These are phyloP conservation scores for Latrodectus elegans DNA, from an alignment of 2,888 invertebrate genomes.

Conservation along the genomic window DNA sequence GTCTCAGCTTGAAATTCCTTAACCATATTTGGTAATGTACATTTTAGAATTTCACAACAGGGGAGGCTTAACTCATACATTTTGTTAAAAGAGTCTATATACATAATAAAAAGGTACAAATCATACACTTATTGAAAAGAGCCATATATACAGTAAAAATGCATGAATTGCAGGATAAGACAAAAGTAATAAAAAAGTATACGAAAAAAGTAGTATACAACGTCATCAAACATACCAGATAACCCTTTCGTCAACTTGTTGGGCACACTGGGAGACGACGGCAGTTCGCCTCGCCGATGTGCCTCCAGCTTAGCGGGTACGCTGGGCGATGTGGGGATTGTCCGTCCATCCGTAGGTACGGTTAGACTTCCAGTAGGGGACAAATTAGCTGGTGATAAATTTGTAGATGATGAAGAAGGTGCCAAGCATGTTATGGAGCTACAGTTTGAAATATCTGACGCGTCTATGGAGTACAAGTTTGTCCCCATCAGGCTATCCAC, in stretches of 20 bases:
- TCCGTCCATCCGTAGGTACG: conserved; percentile 46
- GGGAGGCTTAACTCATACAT: too few relatives aligned
- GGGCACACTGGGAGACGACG: conserved; percentile 71
- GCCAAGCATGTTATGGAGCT: conserved; percentile 59
- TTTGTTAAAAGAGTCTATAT: too few relatives aligned
- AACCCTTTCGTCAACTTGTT: conserved; percentile 70
- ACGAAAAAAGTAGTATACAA: too few relatives aligned
- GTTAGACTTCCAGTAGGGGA: conserved; percentile 38
- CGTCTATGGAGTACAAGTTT: conserved; percentile 42
- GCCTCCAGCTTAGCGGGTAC: conserved; percentile 69
- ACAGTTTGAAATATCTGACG: conserved; percentile 58
- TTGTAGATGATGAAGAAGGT: conserved; percentile 44
- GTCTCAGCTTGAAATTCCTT: too few relatives aligned
- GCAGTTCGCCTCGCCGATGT: conserved; percentile 68
- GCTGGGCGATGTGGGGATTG: conserved; percentile 68
- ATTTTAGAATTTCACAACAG: too few relatives aligned
- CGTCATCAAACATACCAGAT: conserved; percentile 48
- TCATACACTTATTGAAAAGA: too few relatives aligned
- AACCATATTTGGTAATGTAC: too few relatives aligned
- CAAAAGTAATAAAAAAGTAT: too few relatives aligned
- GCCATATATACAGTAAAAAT: too few relatives aligned
- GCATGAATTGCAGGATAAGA: too few relatives aligned
- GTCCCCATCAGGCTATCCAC: conserved; percentile 71
- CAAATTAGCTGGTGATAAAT: conserved; percentile 14
- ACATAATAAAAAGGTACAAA: too few relatives aligned